Percentiles rank a stretch among this genome's conserved stretches.
phyloP scores from a whole-genome alignment of 1,140 invertebrate species.

The Pygmarrhopalites habei region DNA sequence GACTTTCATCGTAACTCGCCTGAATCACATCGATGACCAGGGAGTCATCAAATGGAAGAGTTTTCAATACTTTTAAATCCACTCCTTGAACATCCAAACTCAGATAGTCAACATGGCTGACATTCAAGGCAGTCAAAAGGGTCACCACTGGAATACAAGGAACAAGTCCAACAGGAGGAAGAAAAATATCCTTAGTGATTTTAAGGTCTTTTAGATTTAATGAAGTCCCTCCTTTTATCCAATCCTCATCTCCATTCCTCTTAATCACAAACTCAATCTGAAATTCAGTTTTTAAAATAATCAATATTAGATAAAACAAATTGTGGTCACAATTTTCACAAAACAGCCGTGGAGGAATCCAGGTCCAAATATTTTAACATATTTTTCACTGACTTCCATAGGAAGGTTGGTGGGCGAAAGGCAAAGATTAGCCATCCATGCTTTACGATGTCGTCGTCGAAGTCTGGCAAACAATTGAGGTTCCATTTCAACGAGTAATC shows the following conservation, averaged over 20 bases:
- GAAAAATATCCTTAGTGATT: not conserved
- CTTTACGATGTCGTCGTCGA: not conserved
- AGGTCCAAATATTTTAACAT: not conserved
- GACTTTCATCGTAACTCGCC: too few relatives aligned
- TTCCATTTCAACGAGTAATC: not conserved
- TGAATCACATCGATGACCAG: not conserved
- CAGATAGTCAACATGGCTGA: constrained; percentile 45
- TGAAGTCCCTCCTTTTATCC: not conserved
- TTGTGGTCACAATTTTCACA: not conserved
- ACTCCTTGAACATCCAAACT: constrained; percentile 51
- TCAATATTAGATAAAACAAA: not conserved
- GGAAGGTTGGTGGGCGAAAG: not conserved
- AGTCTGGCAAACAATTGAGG: not conserved
- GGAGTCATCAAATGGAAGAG: constrained; percentile 47
- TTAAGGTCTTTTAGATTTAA: not conserved
- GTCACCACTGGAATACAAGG: constrained; percentile 11
- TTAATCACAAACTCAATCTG: not conserved
- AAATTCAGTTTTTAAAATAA: not conserved
- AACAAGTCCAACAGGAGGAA: not conserved
- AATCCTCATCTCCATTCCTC: not conserved
- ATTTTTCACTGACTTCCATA: not conserved
- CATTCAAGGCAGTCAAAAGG: constrained; percentile 7
- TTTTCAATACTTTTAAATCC: constrained; percentile 50
- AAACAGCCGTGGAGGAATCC: not conserved
- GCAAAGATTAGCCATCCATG: constrained; percentile 6